Conservation (phyloP, 2,113 vertebrate genomes). For the Oreochromis tanganicae region DNA sequence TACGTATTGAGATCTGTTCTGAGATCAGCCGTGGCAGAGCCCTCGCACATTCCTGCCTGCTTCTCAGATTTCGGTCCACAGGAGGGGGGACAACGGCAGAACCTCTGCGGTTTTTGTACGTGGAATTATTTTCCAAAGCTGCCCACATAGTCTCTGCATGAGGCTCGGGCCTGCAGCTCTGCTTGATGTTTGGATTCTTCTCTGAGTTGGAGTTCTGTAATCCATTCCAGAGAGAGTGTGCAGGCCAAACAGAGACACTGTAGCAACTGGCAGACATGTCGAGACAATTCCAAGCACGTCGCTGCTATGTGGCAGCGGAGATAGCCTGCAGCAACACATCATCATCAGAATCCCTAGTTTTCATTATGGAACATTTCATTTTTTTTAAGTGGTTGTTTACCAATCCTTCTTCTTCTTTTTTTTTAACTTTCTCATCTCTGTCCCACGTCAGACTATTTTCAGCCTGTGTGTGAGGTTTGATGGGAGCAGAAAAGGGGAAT, state of each 20-base stretch:
- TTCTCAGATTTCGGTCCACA: slow-evolving; percentile 63
- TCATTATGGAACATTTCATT: slow-evolving; percentile 22
- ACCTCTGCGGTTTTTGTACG: background rate
- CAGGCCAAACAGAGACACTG: slow-evolving; percentile 27
- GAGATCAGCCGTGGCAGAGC: slow-evolving; percentile 45
- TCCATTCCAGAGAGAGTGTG: slow-evolving; percentile 37
- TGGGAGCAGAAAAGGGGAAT: slow-evolving; percentile 48
- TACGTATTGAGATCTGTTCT: slow-evolving; percentile 10
- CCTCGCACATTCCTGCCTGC: slow-evolving; percentile 55
- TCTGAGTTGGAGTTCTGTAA: slow-evolving; percentile 17
- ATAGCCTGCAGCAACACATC: slow-evolving; percentile 44
- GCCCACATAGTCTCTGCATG: slow-evolving; percentile 45
- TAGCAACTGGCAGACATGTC: slow-evolving; percentile 58
- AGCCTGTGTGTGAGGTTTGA: slow-evolving; percentile 16
- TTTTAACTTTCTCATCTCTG: background rate
- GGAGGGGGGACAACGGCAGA: slow-evolving; percentile 42
- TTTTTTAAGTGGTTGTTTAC: slow-evolving; percentile 5
- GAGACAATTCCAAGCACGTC: slow-evolving; percentile 46
- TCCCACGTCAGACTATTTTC: slow-evolving; percentile 27
- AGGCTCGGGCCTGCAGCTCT: slow-evolving; percentile 23
- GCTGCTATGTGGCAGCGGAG: slow-evolving; percentile 12
- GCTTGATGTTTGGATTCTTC: slow-evolving; percentile 53
- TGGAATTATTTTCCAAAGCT: slow-evolving; percentile 55
- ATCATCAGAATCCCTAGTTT: slow-evolving; percentile 25
- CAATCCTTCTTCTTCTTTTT: background rate